Percentiles rank a stretch among this genome's conserved stretches.
phyloP scores from a whole-genome alignment of 2,797 vertebrate species.

The Betta splendens region DNA sequence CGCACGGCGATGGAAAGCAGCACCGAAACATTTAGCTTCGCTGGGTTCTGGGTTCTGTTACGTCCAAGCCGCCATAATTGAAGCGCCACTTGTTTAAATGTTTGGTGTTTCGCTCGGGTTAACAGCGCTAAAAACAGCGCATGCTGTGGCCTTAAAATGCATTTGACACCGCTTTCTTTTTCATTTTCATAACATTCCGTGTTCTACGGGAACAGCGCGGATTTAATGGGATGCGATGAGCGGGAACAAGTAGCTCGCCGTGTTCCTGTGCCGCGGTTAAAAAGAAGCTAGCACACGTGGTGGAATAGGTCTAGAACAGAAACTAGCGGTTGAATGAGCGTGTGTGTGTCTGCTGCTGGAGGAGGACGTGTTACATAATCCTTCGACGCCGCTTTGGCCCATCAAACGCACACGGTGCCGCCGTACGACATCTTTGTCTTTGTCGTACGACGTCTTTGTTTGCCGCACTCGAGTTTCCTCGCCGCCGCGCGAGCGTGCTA shows the following conservation, averaged over 20 bases:
- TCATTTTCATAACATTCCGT: constrained; percentile 23
- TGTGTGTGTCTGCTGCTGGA: constrained; percentile 8
- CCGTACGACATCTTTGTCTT: too few species aligned
- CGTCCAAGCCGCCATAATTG: constrained; percentile 1
- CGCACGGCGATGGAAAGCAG: too few species aligned
- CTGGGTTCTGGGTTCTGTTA: constrained; percentile 1
- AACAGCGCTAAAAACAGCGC: constrained; percentile 21
- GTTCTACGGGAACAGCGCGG: constrained; percentile 38
- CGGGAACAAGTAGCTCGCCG: constrained; percentile 48
- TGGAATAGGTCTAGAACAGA: constrained; percentile 8
- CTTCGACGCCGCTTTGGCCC: constrained; percentile 15
- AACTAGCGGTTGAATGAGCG: not conserved
- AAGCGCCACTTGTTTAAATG: not conserved
- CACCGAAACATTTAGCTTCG: too few species aligned
- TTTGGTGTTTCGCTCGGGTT: constrained; percentile 13
- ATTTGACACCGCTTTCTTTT: constrained; percentile 24
- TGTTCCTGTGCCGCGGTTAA: constrained; percentile 49
- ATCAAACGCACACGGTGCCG: constrained; percentile 55
- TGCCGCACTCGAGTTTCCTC: constrained; percentile 43
- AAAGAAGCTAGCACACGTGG: constrained; percentile 33
- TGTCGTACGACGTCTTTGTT: too few species aligned
- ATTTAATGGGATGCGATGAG: constrained; percentile 53
- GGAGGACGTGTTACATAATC: constrained; percentile 17
- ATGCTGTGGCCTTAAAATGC: constrained; percentile 25
- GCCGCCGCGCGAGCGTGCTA: constrained; percentile 36